Base-by-base conservation (phyloP, 2,797 vertebrate species). In the Trematomus bernacchii region DNA sequence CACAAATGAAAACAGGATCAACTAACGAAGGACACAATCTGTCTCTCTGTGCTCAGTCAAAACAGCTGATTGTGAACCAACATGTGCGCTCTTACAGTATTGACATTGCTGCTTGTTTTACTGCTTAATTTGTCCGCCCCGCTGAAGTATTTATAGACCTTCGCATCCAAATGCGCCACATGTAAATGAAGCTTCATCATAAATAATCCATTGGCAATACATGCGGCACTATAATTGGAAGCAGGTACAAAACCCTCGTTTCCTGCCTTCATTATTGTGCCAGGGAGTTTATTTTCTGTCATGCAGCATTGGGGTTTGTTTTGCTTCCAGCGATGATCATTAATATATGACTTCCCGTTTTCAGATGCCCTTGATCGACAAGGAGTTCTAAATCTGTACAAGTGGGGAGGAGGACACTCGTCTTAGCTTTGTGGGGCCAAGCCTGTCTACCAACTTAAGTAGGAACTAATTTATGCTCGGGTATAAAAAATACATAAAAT, bases 401-500 rank as follows among this genome's bases (percentile, higher is more conserved):
- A 82, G 85, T 73, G 80, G 66, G 68, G 66, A 76, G 72, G 80
- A 90, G 88, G 87, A 87, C 84, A 66, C 83, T 91, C 83, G 23
- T 87, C 85, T 86, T 64, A 57, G 84, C 64, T 50, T 79, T 68
- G 71, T 50, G 2, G 73, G 76, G 73, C 84, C 71, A 21, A 67
- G 71, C 73, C 77, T 82, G 82, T 85, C 73, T 75, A 58, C 73
- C 79, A 69, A 63, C 59, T 91, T 85, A 88, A 90, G 82, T 61
- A 74, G 80, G 63, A 53, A 71, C 77, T 92, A 92, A 94, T 93
- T 93, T 93, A 94, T 91, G 77, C 85, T 58, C n/a, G 43, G 82
- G 85, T 83, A 92, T 93, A 91, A 93, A 92, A 88, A 85, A 87
- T 82, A 83, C 87, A 93, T 92, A 89, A 94, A 92, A 92, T 92